phyloP scores from a whole-genome alignment of 2,888 invertebrate genomes.

The Plemyria rubiginata region DNA sequence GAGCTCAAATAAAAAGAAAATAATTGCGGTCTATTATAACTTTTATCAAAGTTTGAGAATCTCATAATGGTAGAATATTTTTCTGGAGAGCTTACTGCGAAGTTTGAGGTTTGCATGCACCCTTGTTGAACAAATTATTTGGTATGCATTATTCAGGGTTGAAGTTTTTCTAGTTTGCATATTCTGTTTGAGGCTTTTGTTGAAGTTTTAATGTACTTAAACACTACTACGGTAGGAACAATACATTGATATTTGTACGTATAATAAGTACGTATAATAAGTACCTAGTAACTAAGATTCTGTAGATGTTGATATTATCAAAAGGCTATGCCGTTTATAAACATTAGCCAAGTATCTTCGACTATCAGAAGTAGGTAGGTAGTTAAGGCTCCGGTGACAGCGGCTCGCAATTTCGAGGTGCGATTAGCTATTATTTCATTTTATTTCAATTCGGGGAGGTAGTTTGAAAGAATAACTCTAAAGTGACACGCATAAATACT shows the following conservation, averaged over 20 bases:
- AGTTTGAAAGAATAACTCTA: too few species aligned
- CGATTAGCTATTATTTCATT: too few species aligned
- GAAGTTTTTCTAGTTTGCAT: conserved; percentile 29
- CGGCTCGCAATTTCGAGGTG: too few species aligned
- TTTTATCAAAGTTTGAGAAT: conserved; percentile 42
- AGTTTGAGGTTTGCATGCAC: conserved; percentile 34
- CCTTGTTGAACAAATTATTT: conserved; percentile 34
- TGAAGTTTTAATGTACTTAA: not conserved
- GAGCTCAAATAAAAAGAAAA: conserved; percentile 44
- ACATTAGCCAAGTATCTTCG: not conserved
- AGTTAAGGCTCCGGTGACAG: too few species aligned
- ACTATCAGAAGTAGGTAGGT: conserved; percentile 21
- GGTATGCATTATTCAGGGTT: conserved; percentile 28
- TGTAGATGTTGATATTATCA: not conserved
- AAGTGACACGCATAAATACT: too few species aligned
- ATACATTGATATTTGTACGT: not conserved
- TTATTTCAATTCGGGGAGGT: too few species aligned
- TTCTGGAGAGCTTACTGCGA: conserved; percentile 38
- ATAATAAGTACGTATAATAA: not conserved
- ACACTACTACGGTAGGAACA: not conserved
- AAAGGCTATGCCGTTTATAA: not conserved
- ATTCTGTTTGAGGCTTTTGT: conserved; percentile 8
- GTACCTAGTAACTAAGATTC: not conserved
- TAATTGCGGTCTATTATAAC: conserved; percentile 59
- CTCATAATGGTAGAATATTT: conserved; percentile 38